Conservation (phyloP, 2,797 vertebrate species). For the Chlorospingus flavigularis region DNA sequence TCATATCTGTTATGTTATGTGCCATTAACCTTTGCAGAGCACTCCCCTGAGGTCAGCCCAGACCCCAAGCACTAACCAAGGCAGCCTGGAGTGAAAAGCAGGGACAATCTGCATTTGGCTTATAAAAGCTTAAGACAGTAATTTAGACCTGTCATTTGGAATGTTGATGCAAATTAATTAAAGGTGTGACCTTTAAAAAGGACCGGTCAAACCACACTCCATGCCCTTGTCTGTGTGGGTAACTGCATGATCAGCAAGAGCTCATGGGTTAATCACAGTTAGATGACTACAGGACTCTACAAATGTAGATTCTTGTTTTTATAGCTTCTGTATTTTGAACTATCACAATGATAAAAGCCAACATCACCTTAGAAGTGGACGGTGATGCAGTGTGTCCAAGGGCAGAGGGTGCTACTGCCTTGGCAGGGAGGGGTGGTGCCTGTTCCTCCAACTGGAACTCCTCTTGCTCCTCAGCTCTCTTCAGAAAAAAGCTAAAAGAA, state of each 20-base stretch:
- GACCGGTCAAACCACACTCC: background rate
- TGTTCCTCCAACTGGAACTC: background rate
- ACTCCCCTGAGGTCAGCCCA: background rate
- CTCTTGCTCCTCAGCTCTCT: background rate
- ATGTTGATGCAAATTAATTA: background rate
- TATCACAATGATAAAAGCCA: background rate
- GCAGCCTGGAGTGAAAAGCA: background rate
- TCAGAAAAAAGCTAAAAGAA: background rate
- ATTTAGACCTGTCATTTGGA: background rate
- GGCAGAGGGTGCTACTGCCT: background rate
- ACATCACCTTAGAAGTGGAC: background rate
- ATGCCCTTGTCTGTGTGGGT: background rate
- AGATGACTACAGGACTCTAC: background rate
- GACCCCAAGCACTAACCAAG: background rate
- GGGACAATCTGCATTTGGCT: background rate
- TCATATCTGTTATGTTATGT: accelerated
- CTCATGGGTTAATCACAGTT: background rate
- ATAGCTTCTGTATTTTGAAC: background rate
- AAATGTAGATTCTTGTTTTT: background rate
- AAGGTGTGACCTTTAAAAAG: background rate
- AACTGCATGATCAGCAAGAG: background rate
- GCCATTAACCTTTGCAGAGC: background rate
- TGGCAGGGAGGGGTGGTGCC: background rate
- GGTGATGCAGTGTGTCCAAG: accelerated
- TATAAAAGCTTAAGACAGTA: background rate